These are phyloP conservation scores for Auanema freiburgensis DNA, from an alignment of 2,888 invertebrate species.

Conservation along the genomic window DNA sequence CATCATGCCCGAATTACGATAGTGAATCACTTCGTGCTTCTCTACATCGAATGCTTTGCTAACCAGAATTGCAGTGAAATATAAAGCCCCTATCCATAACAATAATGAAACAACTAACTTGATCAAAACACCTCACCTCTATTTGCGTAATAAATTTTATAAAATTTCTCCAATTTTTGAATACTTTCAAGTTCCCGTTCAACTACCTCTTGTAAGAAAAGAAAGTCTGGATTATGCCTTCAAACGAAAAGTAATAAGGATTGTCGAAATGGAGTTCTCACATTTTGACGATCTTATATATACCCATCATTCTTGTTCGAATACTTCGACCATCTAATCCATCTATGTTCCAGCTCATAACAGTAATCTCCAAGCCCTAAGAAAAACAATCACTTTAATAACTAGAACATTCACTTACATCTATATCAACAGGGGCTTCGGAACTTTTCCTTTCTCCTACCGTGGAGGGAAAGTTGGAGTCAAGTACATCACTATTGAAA, in stretches of 20 bases:
- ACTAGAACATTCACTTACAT: background rate
- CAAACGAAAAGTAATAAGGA: background rate
- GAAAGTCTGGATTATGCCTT: conserved; percentile 68
- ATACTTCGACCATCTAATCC: conserved; percentile 70
- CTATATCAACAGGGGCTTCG: too few relatives aligned
- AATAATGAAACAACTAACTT: background rate
- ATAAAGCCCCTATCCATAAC: conserved; percentile 46
- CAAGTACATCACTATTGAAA: too few relatives aligned
- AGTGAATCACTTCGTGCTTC: conserved; percentile 67
- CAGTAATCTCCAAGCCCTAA: conserved; percentile 64
- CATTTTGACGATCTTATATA: conserved; percentile 68
- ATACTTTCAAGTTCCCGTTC: conserved; percentile 66
- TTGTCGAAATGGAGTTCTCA: conserved; percentile 51
- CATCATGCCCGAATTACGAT: conserved; percentile 68
- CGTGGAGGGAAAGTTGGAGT: too few relatives aligned
- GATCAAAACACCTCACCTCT: conserved; percentile 19
- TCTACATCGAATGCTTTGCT: conserved; percentile 52
- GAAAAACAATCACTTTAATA: too few relatives aligned
- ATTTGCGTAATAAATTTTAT: conserved; percentile 65
- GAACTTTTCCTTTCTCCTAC: too few relatives aligned
- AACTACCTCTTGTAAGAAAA: conserved; percentile 72
- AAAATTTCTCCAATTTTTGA: conserved; percentile 65
- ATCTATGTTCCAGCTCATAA: conserved; percentile 73
- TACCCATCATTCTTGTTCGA: conserved; percentile 68
- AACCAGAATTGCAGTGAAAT: conserved; percentile 61